Conservation (phyloP, 1,140 invertebrate genomes). For the Polyergus mexicanus region DNA sequence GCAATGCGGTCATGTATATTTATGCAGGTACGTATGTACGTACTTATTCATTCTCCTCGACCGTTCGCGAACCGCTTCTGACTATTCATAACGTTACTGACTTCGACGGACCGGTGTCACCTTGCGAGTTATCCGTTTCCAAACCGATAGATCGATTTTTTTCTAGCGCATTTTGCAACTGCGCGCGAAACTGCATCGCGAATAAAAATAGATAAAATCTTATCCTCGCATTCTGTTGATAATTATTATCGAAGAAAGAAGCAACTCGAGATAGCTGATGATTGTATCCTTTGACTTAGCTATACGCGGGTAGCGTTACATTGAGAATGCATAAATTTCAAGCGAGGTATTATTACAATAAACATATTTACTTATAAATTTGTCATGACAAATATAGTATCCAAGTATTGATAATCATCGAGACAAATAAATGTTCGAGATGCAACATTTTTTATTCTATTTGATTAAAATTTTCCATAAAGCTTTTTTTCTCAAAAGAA, state of each 20-base stretch:
- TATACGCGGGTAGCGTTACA: neutral
- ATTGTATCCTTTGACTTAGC: neutral
- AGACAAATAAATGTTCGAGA: too few relatives aligned
- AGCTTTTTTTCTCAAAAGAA: too few relatives aligned
- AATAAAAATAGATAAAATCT: neutral
- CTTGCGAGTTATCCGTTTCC: constrained; percentile 55
- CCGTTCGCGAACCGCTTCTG: constrained; percentile 69
- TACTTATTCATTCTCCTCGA: constrained; percentile 80
- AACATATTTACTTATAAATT: constrained; percentile 3
- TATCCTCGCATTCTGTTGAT: neutral
- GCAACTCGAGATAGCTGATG: constrained; percentile 3
- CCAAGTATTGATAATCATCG: too few relatives aligned
- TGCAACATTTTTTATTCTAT: too few relatives aligned
- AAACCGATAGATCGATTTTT: constrained; percentile 48
- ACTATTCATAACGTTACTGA: constrained; percentile 75
- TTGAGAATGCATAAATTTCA: constrained; percentile 3
- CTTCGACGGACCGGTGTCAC: constrained; percentile 58
- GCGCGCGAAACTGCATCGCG: neutral
- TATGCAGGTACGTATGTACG: constrained; percentile 72
- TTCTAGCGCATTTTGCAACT: neutral
- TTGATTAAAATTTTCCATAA: too few relatives aligned
- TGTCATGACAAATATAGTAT: neutral
- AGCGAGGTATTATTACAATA: constrained; percentile 3
- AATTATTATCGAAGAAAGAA: constrained; percentile 39
- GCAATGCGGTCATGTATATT: constrained; percentile 76